Evolutionary conservation across 2,113 vertebrate genomes (phyloP).

Genomic region (Phaethon lepturus): DNA sequence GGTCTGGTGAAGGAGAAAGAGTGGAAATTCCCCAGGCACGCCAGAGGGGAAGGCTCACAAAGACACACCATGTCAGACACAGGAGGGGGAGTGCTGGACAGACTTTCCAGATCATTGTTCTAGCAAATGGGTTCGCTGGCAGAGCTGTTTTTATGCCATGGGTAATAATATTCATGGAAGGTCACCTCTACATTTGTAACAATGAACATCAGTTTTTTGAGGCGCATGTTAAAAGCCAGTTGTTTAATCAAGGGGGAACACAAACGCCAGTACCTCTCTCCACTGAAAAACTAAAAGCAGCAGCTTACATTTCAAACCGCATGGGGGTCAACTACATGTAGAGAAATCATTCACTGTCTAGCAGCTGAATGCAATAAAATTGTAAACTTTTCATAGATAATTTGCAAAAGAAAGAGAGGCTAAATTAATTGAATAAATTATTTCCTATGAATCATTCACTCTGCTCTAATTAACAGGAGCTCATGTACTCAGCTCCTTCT

Average conservation of each 20-base stretch:
- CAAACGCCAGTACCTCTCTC: neutral
- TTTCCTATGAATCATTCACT: slow-evolving; percentile 61
- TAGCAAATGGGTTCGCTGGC: neutral
- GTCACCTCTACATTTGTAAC: slow-evolving; percentile 22
- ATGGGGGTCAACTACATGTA: neutral
- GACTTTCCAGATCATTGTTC: slow-evolving; percentile 42
- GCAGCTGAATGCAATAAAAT: slow-evolving; percentile 31
- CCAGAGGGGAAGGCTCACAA: slow-evolving; percentile 10
- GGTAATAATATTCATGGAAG: neutral
- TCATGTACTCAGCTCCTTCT: slow-evolving; percentile 50
- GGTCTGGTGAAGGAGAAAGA: slow-evolving; percentile 36
- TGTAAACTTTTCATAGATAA: slow-evolving; percentile 44
- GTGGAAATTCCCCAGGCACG: neutral
- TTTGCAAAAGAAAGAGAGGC: slow-evolving; percentile 49
- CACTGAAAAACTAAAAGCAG: neutral
- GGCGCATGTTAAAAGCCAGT: neutral
- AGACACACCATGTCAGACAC: neutral
- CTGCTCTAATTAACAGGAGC: slow-evolving; percentile 64
- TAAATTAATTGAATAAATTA: slow-evolving; percentile 73
- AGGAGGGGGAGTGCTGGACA: neutral
- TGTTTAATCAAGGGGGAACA: neutral
- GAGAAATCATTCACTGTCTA: neutral
- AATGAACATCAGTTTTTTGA: neutral
- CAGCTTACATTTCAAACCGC: neutral
- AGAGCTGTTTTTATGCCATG: neutral